These are phyloP conservation scores for Artibeus jamaicensis DNA, from an alignment of 2,797 vertebrate species.

Conservation along the genomic window DNA sequence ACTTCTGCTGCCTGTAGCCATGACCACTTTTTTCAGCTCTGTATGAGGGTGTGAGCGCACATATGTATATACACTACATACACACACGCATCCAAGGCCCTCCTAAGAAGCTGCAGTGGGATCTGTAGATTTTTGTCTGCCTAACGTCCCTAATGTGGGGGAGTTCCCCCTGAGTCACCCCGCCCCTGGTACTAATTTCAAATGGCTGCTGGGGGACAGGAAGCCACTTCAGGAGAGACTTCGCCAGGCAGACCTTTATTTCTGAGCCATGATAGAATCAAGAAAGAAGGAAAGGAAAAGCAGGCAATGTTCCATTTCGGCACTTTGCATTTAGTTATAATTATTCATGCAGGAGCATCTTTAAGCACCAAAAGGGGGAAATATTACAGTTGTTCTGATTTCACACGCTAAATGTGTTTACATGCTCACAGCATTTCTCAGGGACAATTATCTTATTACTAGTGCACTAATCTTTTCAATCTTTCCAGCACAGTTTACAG, in stretches of 20 bases:
- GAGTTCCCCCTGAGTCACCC: neutral
- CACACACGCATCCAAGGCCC: neutral
- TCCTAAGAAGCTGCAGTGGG: neutral
- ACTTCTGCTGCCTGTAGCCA: neutral
- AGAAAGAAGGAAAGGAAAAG: neutral
- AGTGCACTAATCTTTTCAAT: constrained; percentile 69
- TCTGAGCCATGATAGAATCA: neutral
- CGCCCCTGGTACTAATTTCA: neutral
- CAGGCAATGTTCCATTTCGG: neutral
- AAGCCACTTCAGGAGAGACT: neutral
- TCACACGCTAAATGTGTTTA: constrained; percentile 56
- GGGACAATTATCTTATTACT: constrained; percentile 77
- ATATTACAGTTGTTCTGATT: constrained; percentile 56
- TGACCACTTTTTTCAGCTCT: neutral
- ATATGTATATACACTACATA: rapidly evolving
- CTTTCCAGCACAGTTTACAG: constrained; percentile 69
- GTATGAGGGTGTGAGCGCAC: rapidly evolving
- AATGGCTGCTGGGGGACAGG: neutral
- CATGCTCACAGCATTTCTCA: constrained; percentile 71
- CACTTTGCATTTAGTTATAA: neutral
- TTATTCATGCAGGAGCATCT: constrained; percentile 60
- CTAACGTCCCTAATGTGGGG: neutral
- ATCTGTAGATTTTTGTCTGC: neutral
- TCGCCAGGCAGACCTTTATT: neutral
- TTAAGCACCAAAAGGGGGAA: constrained; percentile 65